Evolutionary conservation across 2,797 vertebrate species (phyloP).

Genomic region (Erpetoichthys calabaricus): DNA sequence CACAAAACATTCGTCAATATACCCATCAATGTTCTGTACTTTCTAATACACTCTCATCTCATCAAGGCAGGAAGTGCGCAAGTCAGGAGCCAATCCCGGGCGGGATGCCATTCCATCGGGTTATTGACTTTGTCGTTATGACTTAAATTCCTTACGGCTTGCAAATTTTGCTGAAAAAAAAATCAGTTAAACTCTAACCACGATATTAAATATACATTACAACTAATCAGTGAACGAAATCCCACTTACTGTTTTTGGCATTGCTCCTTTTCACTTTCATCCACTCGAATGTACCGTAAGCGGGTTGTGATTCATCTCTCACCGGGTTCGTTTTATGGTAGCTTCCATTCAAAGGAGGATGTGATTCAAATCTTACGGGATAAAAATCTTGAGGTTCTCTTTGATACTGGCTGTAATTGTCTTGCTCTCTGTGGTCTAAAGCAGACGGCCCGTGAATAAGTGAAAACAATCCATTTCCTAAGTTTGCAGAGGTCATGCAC

Average conservation of each 20-base stretch:
- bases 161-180: too few species aligned
- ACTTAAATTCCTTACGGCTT: too few species aligned
- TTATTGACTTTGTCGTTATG: too few species aligned
- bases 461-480: conserved; percentile 24
- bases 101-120: too few species aligned
- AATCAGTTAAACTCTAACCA: too few species aligned
- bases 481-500: conserved; percentile 28
- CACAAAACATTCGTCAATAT: too few species aligned
- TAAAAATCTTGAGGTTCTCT: conserved; percentile 18
- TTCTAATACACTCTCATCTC: too few species aligned
- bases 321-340: conserved; percentile 25
- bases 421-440: conserved; percentile 11
- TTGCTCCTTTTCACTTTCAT: conserved; percentile 53
- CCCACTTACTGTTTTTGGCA: conserved; percentile 43
- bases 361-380: conserved; percentile 23
- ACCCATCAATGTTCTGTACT: too few species aligned
- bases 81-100: too few species aligned
- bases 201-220: too few species aligned
- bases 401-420: conserved; percentile 15
- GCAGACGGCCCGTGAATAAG: conserved; percentile 4
- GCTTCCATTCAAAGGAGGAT: conserved; percentile 23
- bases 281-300: conserved; percentile 48
- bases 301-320: conserved; percentile 11
- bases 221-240: background rate
- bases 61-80: too few species aligned